Conservation (phyloP, 1,140 invertebrate genomes). For the Heterodera carotae region DNA sequence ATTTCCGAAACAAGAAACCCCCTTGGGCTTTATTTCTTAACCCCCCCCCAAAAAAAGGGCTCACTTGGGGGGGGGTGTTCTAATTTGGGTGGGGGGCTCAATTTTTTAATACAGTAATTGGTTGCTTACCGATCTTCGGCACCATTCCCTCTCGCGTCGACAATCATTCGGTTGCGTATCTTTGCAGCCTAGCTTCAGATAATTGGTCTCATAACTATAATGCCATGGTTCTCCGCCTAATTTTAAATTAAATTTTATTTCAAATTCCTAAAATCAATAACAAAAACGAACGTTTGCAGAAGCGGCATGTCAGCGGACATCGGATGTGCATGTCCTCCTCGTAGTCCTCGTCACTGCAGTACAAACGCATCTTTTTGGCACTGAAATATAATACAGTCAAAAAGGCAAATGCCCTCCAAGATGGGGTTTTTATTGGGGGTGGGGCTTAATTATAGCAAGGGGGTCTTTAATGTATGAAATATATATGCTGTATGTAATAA, state of each 20-base stretch:
- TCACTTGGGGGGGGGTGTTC: no score
- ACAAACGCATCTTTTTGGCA: not conserved
- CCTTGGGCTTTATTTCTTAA: no score
- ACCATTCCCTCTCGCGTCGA: not conserved
- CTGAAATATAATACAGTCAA: no score
- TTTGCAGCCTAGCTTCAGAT: not conserved
- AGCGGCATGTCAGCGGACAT: not conserved
- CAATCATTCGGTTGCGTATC: not conserved
- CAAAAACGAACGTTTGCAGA: not conserved
- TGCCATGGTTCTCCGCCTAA: constrained; percentile 8
- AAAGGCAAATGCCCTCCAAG: no score
- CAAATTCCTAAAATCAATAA: not conserved
- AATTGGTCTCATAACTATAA: not conserved
- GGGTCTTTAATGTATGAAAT: no score
- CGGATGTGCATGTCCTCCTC: constrained; percentile 16
- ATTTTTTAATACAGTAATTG: not conserved
- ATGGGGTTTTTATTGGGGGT: no score
- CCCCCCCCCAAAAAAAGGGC: no score
- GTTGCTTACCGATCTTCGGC: not conserved
- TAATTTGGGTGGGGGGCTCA: not conserved
- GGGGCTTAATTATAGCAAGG: no score
- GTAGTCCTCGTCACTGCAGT: constrained; percentile 13
- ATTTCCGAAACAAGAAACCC: no score
- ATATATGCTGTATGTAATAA: not conserved
- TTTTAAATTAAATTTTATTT: not conserved